Percentiles rank a stretch among this genome's conserved stretches.
These are phyloP conservation scores for Euzophera pinguis DNA, from an alignment of 2,888 invertebrate species.

Conservation along the genomic window DNA sequence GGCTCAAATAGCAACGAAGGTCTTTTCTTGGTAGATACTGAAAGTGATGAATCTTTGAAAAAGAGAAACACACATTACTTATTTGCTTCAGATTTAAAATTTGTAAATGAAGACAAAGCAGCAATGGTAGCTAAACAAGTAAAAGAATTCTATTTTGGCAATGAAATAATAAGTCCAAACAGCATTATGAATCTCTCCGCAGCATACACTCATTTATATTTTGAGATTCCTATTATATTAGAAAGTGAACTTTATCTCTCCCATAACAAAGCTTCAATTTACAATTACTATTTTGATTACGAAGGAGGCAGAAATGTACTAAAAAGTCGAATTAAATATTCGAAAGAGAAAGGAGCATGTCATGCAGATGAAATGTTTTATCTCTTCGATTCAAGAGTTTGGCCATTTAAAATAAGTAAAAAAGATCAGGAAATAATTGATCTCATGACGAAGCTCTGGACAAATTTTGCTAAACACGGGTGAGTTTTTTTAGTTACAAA, in stretches of 20 bases:
- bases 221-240: constrained; percentile 56
- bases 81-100: constrained; percentile 61
- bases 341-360: constrained; percentile 46
- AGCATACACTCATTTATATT: constrained; percentile 62
- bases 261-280: constrained; percentile 39
- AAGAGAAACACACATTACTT: constrained; percentile 49
- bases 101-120: constrained; percentile 49
- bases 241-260: constrained; percentile 43
- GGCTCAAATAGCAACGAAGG: constrained; percentile 64
- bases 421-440: constrained; percentile 49
- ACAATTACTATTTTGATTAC: constrained; percentile 62
- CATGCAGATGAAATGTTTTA: constrained; percentile 68
- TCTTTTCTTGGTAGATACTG: constrained; percentile 36
- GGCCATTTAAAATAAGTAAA: constrained; percentile 45
- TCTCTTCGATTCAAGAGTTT: constrained; percentile 48
- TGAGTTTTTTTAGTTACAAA: constrained; percentile 25
- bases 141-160: constrained; percentile 63
- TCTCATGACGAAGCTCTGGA: constrained; percentile 60
- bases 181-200: constrained; percentile 50
- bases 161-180: constrained; percentile 59
- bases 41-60: constrained; percentile 37
- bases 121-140: constrained; percentile 37
- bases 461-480: constrained; percentile 68
- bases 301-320: constrained; percentile 55
- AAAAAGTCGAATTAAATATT: constrained; percentile 41